These are phyloP conservation scores for Tragopan temminckii DNA, from an alignment of 2,797 vertebrate species.

Conservation along the genomic window DNA sequence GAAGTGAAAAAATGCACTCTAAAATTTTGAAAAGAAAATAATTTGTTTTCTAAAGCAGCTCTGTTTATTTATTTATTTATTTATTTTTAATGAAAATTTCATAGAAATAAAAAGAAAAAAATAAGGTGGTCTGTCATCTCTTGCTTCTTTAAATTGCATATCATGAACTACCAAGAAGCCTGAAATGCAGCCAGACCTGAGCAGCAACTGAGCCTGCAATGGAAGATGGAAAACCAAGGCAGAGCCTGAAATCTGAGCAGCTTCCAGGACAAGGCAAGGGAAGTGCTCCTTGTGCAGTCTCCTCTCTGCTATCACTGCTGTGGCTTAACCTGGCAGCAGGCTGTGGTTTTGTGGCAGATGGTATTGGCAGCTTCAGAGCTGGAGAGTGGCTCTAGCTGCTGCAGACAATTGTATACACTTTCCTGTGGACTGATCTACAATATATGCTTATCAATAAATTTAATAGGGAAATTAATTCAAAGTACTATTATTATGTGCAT, in stretches of 20 bases:
- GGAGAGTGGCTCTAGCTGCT: neutral
- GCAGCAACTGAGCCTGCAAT: neutral
- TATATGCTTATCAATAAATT: neutral
- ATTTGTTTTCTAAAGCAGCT: neutral
- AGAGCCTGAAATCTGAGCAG: neutral
- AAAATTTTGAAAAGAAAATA: neutral
- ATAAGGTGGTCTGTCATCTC: neutral
- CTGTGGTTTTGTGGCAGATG: neutral
- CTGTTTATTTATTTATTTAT: too few relatives aligned
- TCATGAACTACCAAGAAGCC: neutral
- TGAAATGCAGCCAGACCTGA: neutral
- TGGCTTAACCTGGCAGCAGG: neutral
- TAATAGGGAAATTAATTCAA: neutral
- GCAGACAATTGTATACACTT: neutral
- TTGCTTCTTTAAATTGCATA: neutral
- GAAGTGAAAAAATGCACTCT: neutral
- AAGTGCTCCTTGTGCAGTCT: neutral
- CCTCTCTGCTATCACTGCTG: neutral
- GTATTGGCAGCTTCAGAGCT: neutral
- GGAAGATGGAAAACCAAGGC: neutral
- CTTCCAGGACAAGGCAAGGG: neutral
- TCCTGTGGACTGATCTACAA: neutral
- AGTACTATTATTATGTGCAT: neutral
- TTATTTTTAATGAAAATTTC: neutral
- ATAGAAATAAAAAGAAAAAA: neutral